Evolutionary conservation across 2,888 invertebrate species (phyloP).

Genomic region (Mechanitis mazaeus): DNA sequence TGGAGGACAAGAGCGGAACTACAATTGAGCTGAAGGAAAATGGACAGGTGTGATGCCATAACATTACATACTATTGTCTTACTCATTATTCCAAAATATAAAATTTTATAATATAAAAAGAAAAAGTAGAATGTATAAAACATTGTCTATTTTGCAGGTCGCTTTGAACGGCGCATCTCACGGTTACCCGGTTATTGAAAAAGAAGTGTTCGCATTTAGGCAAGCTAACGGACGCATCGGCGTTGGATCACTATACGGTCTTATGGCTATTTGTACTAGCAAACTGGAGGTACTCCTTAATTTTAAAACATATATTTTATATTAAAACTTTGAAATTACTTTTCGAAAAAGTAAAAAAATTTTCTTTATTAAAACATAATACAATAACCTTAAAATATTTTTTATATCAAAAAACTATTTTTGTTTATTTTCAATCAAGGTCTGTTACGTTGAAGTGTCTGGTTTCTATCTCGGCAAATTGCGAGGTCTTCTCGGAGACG

Average conservation of each 20-base stretch:
- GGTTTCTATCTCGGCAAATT: conserved; percentile 93
- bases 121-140: not conserved
- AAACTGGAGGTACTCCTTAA: conserved; percentile 72
- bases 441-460: conserved; percentile 83
- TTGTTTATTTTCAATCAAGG: conserved; percentile 37
- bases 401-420: too few relatives aligned
- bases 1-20: conserved; percentile 82
- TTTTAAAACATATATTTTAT: not conserved
- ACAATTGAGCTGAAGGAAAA: conserved; percentile 80
- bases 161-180: conserved; percentile 80
- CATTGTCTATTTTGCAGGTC: conserved; percentile 50
- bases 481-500: conserved; percentile 91
- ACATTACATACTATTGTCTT: too few relatives aligned
- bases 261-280: conserved; percentile 77
- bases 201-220: conserved; percentile 79
- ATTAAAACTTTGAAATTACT: not conserved
- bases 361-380: not conserved
- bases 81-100: too few relatives aligned
- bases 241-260: conserved; percentile 79
- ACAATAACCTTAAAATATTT: too few relatives aligned
- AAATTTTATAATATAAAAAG: too few relatives aligned
- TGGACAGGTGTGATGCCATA: conserved; percentile 64
- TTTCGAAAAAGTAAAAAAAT: not conserved
- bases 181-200: conserved; percentile 81
- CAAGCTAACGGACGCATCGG: conserved; percentile 73